Base-by-base conservation (phyloP, 2,888 invertebrate species). In the Xanthorhoe spadicearia region DNA sequence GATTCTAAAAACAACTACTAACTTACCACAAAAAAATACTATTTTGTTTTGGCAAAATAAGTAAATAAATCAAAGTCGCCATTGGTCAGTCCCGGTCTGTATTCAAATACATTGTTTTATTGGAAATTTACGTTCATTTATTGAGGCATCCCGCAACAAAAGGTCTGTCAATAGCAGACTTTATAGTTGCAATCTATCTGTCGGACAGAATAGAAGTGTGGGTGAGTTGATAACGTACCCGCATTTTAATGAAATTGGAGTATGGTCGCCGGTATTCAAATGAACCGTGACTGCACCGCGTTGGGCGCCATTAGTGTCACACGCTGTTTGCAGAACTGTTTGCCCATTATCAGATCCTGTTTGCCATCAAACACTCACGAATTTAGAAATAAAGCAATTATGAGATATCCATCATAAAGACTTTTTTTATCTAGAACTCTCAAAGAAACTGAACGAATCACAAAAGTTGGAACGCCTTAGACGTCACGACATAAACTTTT, bases 221-320 rank as follows among this genome's bases (percentile, higher is more conserved):
- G 48, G 15, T 60, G 49, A 60, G 68, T 60, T 52, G 58, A 57
- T 23, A 61, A 35, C 52, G 46, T 38, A 28, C 59, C 51, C 46
- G 56, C 59, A 50, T 69, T 69, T 62, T 66, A 69, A 69, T 64
- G 62, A 68, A 65, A 64, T 68, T 46, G 10, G 49, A 19, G 35
- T 53, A 15, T 50, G 66, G 59, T 10, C 55, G 65, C 53, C 61
- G 52, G 32, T 57, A 58, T 53, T 66, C 52, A 57, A 74, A 68
- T 74, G 77, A 69, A 69, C 76, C 66, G 64, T 56, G 63, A 64
- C 58, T 66, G 71, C 71, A 54, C 76, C 76, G 67, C 71, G 78
- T 71, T 77, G 79, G 78, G 80, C 73, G 77, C 77, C 79, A 82
- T 76, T 77, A 76, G 70, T 61, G 74, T 68, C 68, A 64, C 59